Evolutionary conservation across 1,140 invertebrate genomes (phyloP).

Genomic region (Subanguina moxae): DNA sequence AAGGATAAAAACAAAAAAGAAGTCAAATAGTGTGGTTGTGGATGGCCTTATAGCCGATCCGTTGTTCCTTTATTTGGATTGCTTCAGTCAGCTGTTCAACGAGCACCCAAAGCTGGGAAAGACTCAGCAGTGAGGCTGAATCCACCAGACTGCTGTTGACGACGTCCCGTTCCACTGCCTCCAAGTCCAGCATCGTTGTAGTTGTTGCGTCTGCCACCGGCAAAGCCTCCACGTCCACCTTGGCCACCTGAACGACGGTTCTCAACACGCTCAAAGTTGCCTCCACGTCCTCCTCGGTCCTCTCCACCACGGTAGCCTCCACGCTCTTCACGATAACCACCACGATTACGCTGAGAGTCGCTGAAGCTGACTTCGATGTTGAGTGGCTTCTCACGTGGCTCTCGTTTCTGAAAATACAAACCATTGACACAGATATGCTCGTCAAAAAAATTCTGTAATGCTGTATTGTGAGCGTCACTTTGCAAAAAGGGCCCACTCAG

Average conservation of each 20-base stretch:
- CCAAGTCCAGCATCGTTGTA: neutral
- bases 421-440: too few relatives aligned
- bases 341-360: constrained; percentile 17
- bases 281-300: constrained; percentile 15
- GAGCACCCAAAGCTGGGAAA: constrained; percentile 37
- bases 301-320: constrained; percentile 12
- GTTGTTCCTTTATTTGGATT: neutral
- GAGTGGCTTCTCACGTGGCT: constrained; percentile 30
- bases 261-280: neutral
- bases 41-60: too few relatives aligned
- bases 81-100: constrained; percentile 10
- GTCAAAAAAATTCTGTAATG: too few relatives aligned
- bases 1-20: neutral
- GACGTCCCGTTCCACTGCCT: constrained; percentile 13
- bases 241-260: constrained; percentile 4
- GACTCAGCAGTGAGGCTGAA: constrained; percentile 12
- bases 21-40: neutral
- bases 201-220: neutral
- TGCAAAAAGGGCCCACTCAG: too few relatives aligned
- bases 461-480: too few relatives aligned
- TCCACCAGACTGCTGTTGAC: constrained; percentile 3
- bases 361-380: constrained; percentile 38
- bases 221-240: constrained; percentile 20
- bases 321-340: constrained; percentile 15
- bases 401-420: constrained; percentile 35